Evolutionary conservation across 37 sponge, comb jelly and placozoan genomes (phyloP).

Genomic region (Theonella swinhoei): DNA sequence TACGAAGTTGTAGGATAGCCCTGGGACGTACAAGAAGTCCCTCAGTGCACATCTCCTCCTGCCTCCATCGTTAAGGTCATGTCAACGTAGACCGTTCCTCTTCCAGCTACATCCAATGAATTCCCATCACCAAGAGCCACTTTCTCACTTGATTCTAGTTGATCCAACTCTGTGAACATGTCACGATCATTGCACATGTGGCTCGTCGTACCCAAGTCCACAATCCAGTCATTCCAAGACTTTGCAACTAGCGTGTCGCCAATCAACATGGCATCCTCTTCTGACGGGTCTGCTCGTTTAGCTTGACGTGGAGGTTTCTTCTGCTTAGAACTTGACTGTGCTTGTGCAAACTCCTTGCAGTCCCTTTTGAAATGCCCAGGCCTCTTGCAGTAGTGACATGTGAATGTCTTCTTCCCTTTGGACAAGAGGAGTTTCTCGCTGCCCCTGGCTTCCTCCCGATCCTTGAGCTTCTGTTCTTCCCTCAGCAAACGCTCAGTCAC

Average conservation of each 20-base stretch:
- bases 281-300: background rate
- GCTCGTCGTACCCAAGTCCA: constrained; percentile 33
- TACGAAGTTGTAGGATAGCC: background rate
- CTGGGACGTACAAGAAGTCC: constrained; percentile 2
- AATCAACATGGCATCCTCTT: background rate
- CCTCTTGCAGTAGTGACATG: constrained; percentile 25
- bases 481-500: constrained; percentile 14
- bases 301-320: background rate
- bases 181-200: constrained; percentile 10
- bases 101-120: background rate
- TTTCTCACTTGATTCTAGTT: background rate
- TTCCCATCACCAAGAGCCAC: constrained; percentile 24
- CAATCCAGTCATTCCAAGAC: constrained; percentile 28
- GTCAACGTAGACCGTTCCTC: background rate
- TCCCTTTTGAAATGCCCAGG: constrained; percentile 14
- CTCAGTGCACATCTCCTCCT: background rate
- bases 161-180: background rate
- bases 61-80: constrained; percentile 1
- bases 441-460: background rate
- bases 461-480: constrained; percentile 7
- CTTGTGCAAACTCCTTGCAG: constrained; percentile 5
- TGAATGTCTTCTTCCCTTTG: constrained; percentile 27
- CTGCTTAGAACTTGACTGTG: background rate
- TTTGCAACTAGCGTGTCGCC: background rate
- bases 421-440: background rate